Evolutionary conservation across 2,888 invertebrate genomes (phyloP), one percentile per base, ranked within the genome.

Genomic region (Drosophila prolongata): DNA sequence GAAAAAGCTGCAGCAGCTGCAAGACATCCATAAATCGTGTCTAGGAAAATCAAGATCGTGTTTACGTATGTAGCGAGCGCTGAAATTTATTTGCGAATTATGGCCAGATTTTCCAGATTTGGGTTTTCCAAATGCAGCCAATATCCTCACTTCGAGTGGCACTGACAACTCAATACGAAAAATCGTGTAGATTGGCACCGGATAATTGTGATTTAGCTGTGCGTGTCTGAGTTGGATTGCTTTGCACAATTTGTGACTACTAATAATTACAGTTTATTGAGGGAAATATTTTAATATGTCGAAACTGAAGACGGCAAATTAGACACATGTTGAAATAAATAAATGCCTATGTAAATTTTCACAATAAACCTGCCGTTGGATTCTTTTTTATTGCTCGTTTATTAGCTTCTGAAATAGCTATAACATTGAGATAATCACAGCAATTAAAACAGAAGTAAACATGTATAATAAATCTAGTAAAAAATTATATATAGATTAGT

Each of bases 1-100:
- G 59, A 72, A 54, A 30, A 65, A 52, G 42, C 42, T 46, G 52
- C 38, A 67, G 77, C 85, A 84, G 79, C 85, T 82, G 85, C 85
- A 79, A 46, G 55, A 54, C 57, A 70, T 81, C 79, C 81, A 87
- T 73, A 58, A 70, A 61, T 40, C 46, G 55, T 38, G 35, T 30
- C 37, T 44, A 19, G 14, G 16, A 56, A 60, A 65, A 61, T 52
- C 56, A 58, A 60, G 49, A 52, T 49, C 64, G 73, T 72, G 71
- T 74, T 57, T 53, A 72, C 30, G 46, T 46, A 42, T 56, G 64
- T 52, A 50, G 70, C 68, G 9, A 64, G 14, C 44, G 19, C 14
- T 34, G 24, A 34, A 24, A 56, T 56, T 67, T 55, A 56, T n/a
- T 34, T 9, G 37, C 68, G 11, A 67, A 27, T 35, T 57, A 57